Percentiles rank a stretch among this genome's conserved stretches.
Evolutionary conservation across 2,113 vertebrate species (phyloP).

Genomic region (Heloderma charlesbogerti): DNA sequence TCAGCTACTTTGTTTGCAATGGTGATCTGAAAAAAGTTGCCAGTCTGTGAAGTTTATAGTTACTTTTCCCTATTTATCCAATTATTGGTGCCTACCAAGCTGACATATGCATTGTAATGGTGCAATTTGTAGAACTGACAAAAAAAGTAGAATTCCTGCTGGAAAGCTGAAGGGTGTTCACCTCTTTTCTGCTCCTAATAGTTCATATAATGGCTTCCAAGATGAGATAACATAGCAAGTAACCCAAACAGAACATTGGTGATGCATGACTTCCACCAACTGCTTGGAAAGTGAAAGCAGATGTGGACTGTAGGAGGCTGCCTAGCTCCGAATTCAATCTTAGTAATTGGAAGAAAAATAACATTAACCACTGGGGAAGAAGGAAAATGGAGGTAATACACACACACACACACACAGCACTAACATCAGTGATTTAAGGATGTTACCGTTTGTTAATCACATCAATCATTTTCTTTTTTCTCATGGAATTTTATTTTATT

Average conservation of each 20-base stretch:
- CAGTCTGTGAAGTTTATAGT: constrained; percentile 44
- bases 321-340: constrained; percentile 50
- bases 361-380: not conserved
- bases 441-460: not conserved
- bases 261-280: constrained; percentile 70
- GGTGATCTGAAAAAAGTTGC: constrained; percentile 38
- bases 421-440: not conserved
- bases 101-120: constrained; percentile 73
- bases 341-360: constrained; percentile 27
- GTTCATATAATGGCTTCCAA: constrained; percentile 67
- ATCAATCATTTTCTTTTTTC: not conserved
- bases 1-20: constrained; percentile 3
- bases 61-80: constrained; percentile 50
- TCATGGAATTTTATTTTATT: not conserved
- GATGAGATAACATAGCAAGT: constrained; percentile 62
- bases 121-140: constrained; percentile 66
- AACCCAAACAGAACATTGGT: constrained; percentile 49
- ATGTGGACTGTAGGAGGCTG: constrained; percentile 69
- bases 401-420: too few species aligned
- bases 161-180: constrained; percentile 66
- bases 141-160: constrained; percentile 64
- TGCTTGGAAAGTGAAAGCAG: constrained; percentile 71
- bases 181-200: constrained; percentile 67
- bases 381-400: not conserved
- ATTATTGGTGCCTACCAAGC: constrained; percentile 53